Evolutionary conservation across 2,797 vertebrate species (phyloP), one percentile per base, ranked within the genome.

Genomic region (Staurois parvus): DNA sequence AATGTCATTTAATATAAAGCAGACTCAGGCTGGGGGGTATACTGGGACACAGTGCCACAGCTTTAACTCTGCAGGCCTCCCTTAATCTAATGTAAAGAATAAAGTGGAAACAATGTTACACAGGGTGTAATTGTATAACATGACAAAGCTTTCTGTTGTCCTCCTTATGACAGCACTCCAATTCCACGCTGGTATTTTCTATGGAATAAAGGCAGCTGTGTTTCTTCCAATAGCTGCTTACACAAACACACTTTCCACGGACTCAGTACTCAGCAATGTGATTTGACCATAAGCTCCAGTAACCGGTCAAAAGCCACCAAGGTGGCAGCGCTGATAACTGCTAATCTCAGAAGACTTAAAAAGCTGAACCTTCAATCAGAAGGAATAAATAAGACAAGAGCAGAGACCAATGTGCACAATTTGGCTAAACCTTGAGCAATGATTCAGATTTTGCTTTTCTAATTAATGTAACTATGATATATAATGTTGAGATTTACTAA

Each of bases 321-420:
- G 78, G 79, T 29, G 87, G 91, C 85, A 88, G 89, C 89, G 85
- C 0, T 83, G 86, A 84, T 88, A 88, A 81, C 89, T 88, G 87
- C 13, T 89, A 90, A 85, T 89, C 90, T 73, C 85, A 86, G 88
- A 83, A 86, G 88, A 83, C 72, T n/a, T 88, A 88, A 85, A 89
- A n/a, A 89, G 80, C 86, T 45, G 45, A 83, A 62, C 48, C 69
- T 66, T 56, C 7, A 29, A 34, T 1, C 29, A 4, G 48, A 59
- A 29, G 3, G 3, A 17, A 11, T 48, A 48, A 48, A 48, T 17
- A 48, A 17, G 45, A 15, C 12, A 48, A 37, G 45, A 17, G 11
- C 45, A 48, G 13, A 48, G 15, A 48, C 3, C 45, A 48, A 48
- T 48, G 45, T 48, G 15, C 45, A 48, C 12, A 48, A 48, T 48